Conservation (phyloP, 2,888 invertebrate genomes). For the Spialia ferax region DNA sequence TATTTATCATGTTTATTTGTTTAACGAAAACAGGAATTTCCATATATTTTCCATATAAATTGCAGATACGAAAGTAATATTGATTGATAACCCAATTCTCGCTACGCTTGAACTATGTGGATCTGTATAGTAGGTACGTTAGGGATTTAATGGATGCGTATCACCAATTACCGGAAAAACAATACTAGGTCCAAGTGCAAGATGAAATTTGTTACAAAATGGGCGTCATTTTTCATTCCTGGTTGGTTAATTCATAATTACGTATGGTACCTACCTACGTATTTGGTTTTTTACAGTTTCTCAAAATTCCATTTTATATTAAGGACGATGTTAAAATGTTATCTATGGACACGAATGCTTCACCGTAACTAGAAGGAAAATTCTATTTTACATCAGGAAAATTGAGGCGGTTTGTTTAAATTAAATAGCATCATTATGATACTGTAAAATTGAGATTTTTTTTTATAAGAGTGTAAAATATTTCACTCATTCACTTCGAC, state of each 20-base stretch:
- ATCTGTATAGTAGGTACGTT: conserved; percentile 49
- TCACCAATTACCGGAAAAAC: conserved; percentile 54
- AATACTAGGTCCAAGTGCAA: conserved; percentile 48
- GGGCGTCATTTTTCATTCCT: neutral
- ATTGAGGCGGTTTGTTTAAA: too few relatives aligned
- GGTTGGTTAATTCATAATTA: neutral
- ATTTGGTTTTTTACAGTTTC: neutral
- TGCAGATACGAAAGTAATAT: conserved; percentile 62
- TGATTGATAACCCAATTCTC: conserved; percentile 70
- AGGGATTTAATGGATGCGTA: neutral
- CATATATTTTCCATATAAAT: conserved; percentile 60
- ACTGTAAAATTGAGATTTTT: too few relatives aligned
- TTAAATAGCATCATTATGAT: too few relatives aligned
- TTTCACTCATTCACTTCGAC: neutral
- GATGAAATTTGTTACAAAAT: conserved; percentile 43
- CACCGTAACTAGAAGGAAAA: too few relatives aligned
- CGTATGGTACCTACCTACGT: too few relatives aligned
- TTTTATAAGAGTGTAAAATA: too few relatives aligned
- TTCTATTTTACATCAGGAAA: too few relatives aligned
- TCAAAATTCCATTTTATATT: too few relatives aligned
- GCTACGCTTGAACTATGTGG: conserved; percentile 55
- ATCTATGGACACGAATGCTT: too few relatives aligned
- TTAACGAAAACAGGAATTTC: conserved; percentile 53
- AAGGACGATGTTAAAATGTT: too few relatives aligned
- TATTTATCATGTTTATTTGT: conserved; percentile 46